Base-by-base conservation (phyloP, 2,797 vertebrate species). In the Rhinoraja longicauda region DNA sequence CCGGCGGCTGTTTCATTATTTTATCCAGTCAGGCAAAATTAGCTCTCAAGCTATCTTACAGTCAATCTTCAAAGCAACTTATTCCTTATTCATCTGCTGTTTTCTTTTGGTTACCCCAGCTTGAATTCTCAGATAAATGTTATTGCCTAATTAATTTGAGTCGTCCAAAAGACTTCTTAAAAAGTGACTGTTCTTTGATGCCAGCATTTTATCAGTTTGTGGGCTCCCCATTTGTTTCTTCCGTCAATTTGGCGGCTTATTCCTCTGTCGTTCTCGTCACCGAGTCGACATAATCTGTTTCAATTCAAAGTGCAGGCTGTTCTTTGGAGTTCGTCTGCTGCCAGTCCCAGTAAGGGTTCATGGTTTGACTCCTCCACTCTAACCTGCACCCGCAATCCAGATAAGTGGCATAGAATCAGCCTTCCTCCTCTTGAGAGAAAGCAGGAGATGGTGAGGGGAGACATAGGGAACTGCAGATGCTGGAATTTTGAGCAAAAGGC, bases 61-160 rank as follows among this genome's bases (percentile, higher is more conserved):
- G 96, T 96, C 95, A 95, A 95, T 98, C 98, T 98, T 99, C 98
- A 99, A 99, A 99, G 97, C 97, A 96, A 96, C 95, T 95, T 95
- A 95, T 96, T 94, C 96, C 97, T 97, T 96, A 96, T 96, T 95
- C 94, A 95, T 96, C 96, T 93, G 96, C 96, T 95, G 96, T 95
- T 93, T 96, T 95, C 96, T 96, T 95, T 95, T 96, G 96, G 96
- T 96, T 95, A 95, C 96, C 97, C 95, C 96, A 96, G 96, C 96
- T 97, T 97, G 97, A 97, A 96, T 96, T 97, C 96, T 95, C 95
- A 96, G 95, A 26, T 95, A 96, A 96, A 97, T 96, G 96, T 93
- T 93, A 70, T 59, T 5, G 67, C 9, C 90, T 73, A 73, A 70
- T 91, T 91, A 91, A 91, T 15, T 36, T 12, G 36, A 72, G 90